Evolutionary conservation across 92 coral and sea anemone species (phyloP).

Genomic region (Siderastrea radians): DNA sequence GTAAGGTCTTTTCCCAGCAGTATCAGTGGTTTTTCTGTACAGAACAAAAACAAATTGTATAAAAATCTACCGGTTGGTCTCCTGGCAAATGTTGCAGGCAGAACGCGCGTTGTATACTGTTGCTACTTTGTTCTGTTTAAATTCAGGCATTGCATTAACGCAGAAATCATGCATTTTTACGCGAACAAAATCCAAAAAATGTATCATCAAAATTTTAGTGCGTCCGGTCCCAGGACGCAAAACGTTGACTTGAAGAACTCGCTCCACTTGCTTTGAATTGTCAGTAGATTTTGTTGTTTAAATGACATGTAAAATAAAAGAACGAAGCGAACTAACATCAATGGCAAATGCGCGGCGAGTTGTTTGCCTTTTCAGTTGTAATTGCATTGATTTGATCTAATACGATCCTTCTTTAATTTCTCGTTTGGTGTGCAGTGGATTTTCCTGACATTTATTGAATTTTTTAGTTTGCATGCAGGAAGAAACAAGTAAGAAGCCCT

Average conservation of each 20-base stretch:
- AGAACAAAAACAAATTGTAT: too few species aligned
- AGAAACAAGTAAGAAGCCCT: not conserved
- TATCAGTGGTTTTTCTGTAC: too few species aligned
- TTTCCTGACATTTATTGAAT: not conserved
- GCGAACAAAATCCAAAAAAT: constrained; percentile 43
- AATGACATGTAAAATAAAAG: constrained; percentile 17
- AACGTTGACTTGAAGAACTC: constrained; percentile 55
- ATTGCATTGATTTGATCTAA: not conserved
- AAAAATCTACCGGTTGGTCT: too few species aligned
- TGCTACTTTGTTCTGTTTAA: too few species aligned
- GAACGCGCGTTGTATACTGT: too few species aligned
- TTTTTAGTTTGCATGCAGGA: constrained; percentile 45
- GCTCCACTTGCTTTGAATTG: constrained; percentile 42
- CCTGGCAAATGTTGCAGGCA: too few species aligned
- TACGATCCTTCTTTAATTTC: not conserved
- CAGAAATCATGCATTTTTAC: constrained; percentile 51
- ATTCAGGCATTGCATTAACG: constrained; percentile 22
- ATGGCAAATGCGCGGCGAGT: not conserved
- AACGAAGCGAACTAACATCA: constrained; percentile 28
- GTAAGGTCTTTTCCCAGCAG: too few species aligned
- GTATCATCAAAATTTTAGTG: constrained; percentile 50
- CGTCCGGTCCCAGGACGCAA: constrained; percentile 48
- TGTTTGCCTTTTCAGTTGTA: too few species aligned
- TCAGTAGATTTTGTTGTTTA: constrained; percentile 40
- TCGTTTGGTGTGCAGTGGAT: not conserved